Conservation (phyloP, 2,888 invertebrate genomes). For the Spilosoma lubricipeda region DNA sequence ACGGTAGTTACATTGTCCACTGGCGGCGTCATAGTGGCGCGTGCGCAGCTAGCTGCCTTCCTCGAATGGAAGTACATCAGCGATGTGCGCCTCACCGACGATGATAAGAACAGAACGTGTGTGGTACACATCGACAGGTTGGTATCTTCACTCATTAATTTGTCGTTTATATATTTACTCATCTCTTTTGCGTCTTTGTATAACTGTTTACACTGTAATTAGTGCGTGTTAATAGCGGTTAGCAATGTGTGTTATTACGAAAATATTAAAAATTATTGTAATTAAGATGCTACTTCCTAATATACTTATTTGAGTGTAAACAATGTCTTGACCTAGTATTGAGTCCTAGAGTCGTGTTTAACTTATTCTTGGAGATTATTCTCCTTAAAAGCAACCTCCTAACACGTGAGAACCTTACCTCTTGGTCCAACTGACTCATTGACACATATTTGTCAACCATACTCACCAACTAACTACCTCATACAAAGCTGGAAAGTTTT, state of each 20-base stretch:
- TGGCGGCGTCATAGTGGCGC: slow-evolving; percentile 85
- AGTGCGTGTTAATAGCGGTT: neutral
- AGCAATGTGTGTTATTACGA: neutral
- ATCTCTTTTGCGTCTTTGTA: neutral
- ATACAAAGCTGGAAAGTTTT: neutral
- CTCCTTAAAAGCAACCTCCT: neutral
- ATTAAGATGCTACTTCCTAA: neutral
- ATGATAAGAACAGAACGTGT: slow-evolving; percentile 87
- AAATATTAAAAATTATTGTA: neutral
- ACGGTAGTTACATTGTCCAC: slow-evolving; percentile 85
- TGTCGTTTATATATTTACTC: neutral
- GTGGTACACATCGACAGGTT: slow-evolving; percentile 88
- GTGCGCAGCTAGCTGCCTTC: slow-evolving; percentile 77
- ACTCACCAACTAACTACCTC: neutral
- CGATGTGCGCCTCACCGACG: slow-evolving; percentile 84
- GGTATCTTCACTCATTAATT: slow-evolving; percentile 48
- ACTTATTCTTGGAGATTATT: too few species aligned
- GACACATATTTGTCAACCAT: neutral
- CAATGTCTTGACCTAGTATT: neutral
- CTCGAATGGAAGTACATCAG: slow-evolving; percentile 88
- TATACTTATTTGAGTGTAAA: neutral
- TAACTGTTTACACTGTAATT: neutral
- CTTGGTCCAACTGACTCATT: neutral
- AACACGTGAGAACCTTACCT: too few species aligned
- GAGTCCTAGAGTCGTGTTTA: neutral